Evolutionary conservation across 2,797 vertebrate species (phyloP), one percentile per base, ranked within the genome.

Genomic region (Falco novaeseelandiae): DNA sequence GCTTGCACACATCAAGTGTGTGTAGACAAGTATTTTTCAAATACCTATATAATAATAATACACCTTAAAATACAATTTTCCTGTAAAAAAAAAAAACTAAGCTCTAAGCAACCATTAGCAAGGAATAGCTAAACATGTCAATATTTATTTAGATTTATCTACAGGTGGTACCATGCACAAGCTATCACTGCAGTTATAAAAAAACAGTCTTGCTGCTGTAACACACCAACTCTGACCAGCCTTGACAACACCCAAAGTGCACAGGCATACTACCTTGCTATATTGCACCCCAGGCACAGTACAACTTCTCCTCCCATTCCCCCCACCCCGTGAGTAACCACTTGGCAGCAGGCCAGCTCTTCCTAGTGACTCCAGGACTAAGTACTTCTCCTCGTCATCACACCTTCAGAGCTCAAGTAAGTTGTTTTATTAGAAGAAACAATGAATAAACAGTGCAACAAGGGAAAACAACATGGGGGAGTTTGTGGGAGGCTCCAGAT

Each of bases 401-500:
- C n/a, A 86, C 40, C 32, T 82, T 82, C 46, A 69, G 74, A 96
- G 38, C 6, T 65, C 32, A 48, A 73, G 20, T 66, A 72, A n/a
- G 4, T n/a, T 71, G 7, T 58, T 71, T 89, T 82, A 67, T 57
- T 42, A 42, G 40, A 87, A 82, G 34, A 9, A 86, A 40, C 29
- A 52, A 11, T 18, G 42, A 93, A 83, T 79, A 88, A 85, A 74
- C 46, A 63, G 8, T 7, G 8, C 9, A 90, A 82, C 16, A 58
- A 70, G 29, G 61, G 63, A 92, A 95, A 51, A 95, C 72, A 38
- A 89, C 25, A 14, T 6, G 20, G 62, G n/a, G 58, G 29, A 83
- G 88, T 91, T 70, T 93, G 21, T 62, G 65, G 72, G 86, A 96
- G 73, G 70, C 34, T 92, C 70, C 88, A 90, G 59, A 29, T 73